Evolutionary conservation across 2,113 vertebrate genomes (phyloP), one percentile per base, ranked within the genome.

Genomic region (Cochlearius cochlearius): DNA sequence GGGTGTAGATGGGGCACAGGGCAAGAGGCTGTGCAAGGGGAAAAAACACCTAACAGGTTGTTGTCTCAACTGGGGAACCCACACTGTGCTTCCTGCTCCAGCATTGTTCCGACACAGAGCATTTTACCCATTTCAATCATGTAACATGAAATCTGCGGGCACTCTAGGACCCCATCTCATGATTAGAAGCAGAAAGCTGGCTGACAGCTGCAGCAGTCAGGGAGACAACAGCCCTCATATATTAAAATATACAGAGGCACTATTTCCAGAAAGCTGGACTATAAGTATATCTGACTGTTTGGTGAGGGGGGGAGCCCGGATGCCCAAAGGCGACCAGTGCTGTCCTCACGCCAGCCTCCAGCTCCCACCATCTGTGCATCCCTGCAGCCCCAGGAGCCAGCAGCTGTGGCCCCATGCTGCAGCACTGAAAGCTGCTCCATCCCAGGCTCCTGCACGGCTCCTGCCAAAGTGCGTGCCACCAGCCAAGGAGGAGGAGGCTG

Each of bases 401-500:
- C 91, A 85, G 68, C 76, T 87, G 89, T 77, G 72, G 80, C 82
- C 52, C 49, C 26, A 47, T 9, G 1, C 39, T 0, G 0, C 41
- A 53, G 63, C 17, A 3, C 49, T 43, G 36, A 12, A 26, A 72
- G 49, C 92, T 90, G 87, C 69, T 95, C 62, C 30, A 25, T 41
- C 41, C 8, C 3, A 0, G 58, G 20, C 50, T 86, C 86, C 82
- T 34, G 41, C 75, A 43, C 20, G 0, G 39, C 49, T 88, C 91
- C 73, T 52, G 52, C 49, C 58, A 29, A 38, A 83, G 55, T 0
- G 0, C 4, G 0, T 3, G 0, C 78, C 1, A 9, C 43, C 1
- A 0, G 36, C 25, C 0, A 2, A 69, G 71, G 86, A 95, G 80
- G 67, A 94, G 34, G 68, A 84, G 39, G 4, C 73, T 72, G 81